Conservation (phyloP, 2,797 vertebrate genomes). For the Crax fasciolata region DNA sequence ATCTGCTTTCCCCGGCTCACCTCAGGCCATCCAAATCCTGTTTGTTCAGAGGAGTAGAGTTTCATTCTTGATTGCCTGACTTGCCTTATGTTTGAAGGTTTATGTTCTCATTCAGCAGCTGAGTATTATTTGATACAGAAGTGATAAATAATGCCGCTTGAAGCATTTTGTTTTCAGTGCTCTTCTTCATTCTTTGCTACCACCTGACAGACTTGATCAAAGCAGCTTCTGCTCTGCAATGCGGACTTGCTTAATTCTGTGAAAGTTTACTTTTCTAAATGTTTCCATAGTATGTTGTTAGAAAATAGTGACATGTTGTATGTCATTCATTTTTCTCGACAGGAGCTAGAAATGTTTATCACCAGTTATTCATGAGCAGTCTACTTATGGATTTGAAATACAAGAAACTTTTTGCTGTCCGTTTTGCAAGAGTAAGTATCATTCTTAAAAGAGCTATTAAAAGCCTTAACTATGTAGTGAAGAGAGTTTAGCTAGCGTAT, state of each 20-base stretch:
- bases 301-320: not conserved
- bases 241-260: not conserved
- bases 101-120: not conserved
- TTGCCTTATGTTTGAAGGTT: not conserved
- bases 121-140: not conserved
- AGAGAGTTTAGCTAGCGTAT: constrained; percentile 48
- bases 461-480: not conserved
- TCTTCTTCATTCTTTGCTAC: not conserved
- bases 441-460: constrained; percentile 11
- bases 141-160: constrained; percentile 5
- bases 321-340: constrained; percentile 33
- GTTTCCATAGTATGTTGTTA: not conserved
- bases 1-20: not conserved
- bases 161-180: not conserved
- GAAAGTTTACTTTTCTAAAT: not conserved
- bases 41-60: not conserved
- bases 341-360: constrained; percentile 96
- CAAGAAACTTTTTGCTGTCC: constrained; percentile 95
- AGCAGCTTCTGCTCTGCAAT: not conserved
- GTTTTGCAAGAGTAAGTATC: constrained; percentile 93
- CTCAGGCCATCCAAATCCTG: not conserved
- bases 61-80: not conserved
- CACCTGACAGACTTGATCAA: not conserved
- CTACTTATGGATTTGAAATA: constrained; percentile 98
- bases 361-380: constrained; percentile 98